These are phyloP conservation scores for Saccostrea echinata DNA, from an alignment of 1,140 invertebrate species.

Conservation along the genomic window DNA sequence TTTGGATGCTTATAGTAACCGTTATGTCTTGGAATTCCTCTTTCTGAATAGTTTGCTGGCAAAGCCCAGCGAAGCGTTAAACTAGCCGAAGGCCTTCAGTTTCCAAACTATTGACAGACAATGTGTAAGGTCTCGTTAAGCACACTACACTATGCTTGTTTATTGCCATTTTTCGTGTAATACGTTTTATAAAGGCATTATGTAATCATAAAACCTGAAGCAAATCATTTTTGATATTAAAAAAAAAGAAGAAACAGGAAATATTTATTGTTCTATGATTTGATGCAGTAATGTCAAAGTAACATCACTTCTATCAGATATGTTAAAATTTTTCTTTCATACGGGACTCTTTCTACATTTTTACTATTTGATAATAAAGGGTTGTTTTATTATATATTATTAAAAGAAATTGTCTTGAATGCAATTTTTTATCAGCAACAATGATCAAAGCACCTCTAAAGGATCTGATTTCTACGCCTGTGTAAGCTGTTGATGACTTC, in stretches of 20 bases:
- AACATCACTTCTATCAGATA: too few relatives aligned
- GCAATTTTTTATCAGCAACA: too few relatives aligned
- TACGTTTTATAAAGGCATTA: not conserved
- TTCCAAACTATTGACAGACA: not conserved
- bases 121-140: slow-evolving; percentile 1
- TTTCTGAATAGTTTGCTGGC: not conserved
- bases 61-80: not conserved
- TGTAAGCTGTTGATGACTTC: not conserved
- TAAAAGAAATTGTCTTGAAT: too few relatives aligned
- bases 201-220: not conserved
- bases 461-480: not conserved
- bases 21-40: slow-evolving; percentile 23
- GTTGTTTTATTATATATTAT: too few relatives aligned
- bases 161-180: not conserved
- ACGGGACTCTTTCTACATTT: too few relatives aligned
- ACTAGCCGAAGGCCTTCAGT: not conserved
- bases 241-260: not conserved
- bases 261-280: not conserved
- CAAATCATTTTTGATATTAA: not conserved
- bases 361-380: too few relatives aligned
- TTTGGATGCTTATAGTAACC: not conserved
- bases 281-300: too few relatives aligned
- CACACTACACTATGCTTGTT: not conserved
- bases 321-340: too few relatives aligned
- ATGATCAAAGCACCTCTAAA: too few relatives aligned